Conservation (phyloP, 2,888 invertebrate species). For the Acanthopleura granulata region DNA sequence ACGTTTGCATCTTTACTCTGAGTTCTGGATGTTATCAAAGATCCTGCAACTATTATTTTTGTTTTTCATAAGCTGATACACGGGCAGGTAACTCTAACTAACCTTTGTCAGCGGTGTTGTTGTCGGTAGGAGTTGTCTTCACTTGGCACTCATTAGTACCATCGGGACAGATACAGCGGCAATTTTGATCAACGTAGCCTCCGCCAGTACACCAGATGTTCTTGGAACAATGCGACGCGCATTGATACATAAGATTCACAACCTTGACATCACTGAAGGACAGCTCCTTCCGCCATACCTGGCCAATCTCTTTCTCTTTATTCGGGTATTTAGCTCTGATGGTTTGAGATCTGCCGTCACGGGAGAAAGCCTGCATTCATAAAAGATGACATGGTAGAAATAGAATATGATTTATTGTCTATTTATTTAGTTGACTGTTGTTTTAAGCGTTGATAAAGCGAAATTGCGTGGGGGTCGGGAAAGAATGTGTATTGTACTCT, state of each 20-base stretch:
- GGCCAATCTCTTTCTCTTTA: slow-evolving; percentile 49
- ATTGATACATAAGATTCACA: slow-evolving; percentile 60
- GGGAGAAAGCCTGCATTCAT: slow-evolving; percentile 53
- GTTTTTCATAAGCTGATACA: too few relatives aligned
- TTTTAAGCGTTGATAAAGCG: too few relatives aligned
- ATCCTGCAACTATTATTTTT: too few relatives aligned
- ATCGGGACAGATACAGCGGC: slow-evolving; percentile 58
- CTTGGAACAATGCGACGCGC: slow-evolving; percentile 52
- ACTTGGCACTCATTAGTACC: slow-evolving; percentile 51
- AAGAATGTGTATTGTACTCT: too few relatives aligned
- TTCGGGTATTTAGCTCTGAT: slow-evolving; percentile 45
- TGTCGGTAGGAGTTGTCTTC: neutral
- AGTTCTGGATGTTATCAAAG: too few relatives aligned
- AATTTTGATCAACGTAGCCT: slow-evolving; percentile 56
- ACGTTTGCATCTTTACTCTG: too few relatives aligned
- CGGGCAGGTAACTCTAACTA: too few relatives aligned
- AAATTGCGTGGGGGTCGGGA: too few relatives aligned
- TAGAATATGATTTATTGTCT: neutral
- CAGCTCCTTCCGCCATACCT: slow-evolving; percentile 57
- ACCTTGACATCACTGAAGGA: slow-evolving; percentile 57
- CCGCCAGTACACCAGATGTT: slow-evolving; percentile 46
- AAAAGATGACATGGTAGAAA: neutral
- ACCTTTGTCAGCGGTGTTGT: too few relatives aligned
- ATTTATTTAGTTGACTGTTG: too few relatives aligned
- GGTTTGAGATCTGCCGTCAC: slow-evolving; percentile 53